Base-by-base conservation (phyloP, 2,888 invertebrate species). In the Plebejus argus region DNA sequence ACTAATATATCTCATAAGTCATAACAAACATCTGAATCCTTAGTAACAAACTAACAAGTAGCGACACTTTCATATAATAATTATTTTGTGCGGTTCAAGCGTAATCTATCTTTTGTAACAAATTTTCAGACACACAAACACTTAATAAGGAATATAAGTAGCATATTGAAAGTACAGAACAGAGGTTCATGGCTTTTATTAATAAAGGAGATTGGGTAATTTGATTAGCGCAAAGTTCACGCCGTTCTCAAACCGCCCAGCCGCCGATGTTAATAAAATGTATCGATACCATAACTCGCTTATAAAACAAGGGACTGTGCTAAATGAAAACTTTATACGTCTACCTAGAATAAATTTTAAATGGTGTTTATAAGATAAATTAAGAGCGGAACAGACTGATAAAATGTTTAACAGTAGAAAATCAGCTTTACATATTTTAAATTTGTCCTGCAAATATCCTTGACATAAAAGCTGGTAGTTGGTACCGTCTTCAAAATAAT, bases 221-320 rank as follows among this genome's bases (percentile, higher is more conserved):
- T 66, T 28, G 66, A 66, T 66, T 70, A 71, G 71, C 35, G 39
- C 71, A 71, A 71, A 71, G 71, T 71, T 71, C 71, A 39, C 39
- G 39, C 71, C 71, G 20, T 71, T 71, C 66, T 28, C 66, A 66
- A 66, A 66, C 66, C 66, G 61, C 28, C 28, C 28, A 33, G 66
- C 28, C 8, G 66, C 28, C 8, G 58, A 23, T 61, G 20, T 61
- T 33, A 33, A 66, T 66, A 66, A 66, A 66, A 61, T 61, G 61
- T 58, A 61, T 61, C 61, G 61, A 61, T 61, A 61, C 12, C 20
- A 23, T 23, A 61, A 10, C 20, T 10, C 20, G 61, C 28, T 12
- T 12, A 28, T 15, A 20, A n/a, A 8, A 58, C 20, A 58, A 20
- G 58, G 58, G 58, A 53, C 18, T 53, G 53, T 3, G 18, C 18